A percentile compares a stretch with the other conserved stretches of the same genome.
Evolutionary conservation across 1,140 invertebrate genomes (phyloP).

Genomic region (Drosophila sucinea): DNA sequence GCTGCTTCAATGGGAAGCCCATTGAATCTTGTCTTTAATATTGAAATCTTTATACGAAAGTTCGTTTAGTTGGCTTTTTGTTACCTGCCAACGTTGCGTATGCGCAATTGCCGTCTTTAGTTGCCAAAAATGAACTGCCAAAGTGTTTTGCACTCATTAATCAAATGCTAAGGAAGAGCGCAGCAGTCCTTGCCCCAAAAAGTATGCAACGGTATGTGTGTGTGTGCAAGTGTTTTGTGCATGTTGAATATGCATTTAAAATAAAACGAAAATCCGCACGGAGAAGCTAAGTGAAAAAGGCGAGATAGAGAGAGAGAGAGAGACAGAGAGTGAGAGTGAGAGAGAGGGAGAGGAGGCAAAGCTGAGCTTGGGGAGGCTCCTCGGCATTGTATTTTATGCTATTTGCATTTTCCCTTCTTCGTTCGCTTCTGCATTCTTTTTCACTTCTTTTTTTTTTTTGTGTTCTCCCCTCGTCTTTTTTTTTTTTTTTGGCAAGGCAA

Average conservation of each 20-base stretch:
- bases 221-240: slow-evolving; percentile 33
- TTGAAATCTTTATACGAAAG: background rate
- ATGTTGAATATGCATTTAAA: slow-evolving; percentile 79
- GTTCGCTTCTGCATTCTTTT: background rate
- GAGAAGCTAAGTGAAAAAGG: slow-evolving; percentile 74
- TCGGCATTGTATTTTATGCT: slow-evolving; percentile 77
- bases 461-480: slow-evolving; percentile 24
- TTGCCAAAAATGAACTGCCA: slow-evolving; percentile 74
- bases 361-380: slow-evolving; percentile 61
- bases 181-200: slow-evolving; percentile 42
- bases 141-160: slow-evolving; percentile 69
- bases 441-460: slow-evolving; percentile 24
- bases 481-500: slow-evolving; percentile 64
- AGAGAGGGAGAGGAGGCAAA: background rate
- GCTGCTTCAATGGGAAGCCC: slow-evolving; percentile 23
- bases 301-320: slow-evolving; percentile 8
- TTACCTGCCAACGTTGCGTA: slow-evolving; percentile 49
- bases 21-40: slow-evolving; percentile 18
- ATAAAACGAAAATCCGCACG: slow-evolving; percentile 75
- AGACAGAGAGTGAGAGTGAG: slow-evolving; percentile 14
- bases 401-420: slow-evolving; percentile 65
- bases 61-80: background rate
- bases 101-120: slow-evolving; percentile 63
- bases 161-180: slow-evolving; percentile 74
- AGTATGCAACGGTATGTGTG: slow-evolving; percentile 36